Conservation (phyloP, 2,888 invertebrate genomes). For the Leucophenga maculata region DNA sequence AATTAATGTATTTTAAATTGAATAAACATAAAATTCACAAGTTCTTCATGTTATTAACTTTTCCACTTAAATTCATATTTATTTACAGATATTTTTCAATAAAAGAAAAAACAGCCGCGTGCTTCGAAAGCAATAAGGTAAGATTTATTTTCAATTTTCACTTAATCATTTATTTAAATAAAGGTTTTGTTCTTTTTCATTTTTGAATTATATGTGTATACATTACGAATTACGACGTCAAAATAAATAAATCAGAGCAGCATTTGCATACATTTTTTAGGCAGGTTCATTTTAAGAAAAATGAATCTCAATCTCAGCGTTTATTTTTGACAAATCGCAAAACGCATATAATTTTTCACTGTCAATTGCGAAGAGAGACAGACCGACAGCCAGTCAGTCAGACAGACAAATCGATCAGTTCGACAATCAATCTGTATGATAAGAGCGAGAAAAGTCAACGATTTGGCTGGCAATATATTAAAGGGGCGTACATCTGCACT, state of each 20-base stretch:
- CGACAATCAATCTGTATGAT: background rate
- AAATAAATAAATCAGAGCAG: slow-evolving; percentile 9
- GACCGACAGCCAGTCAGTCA: background rate
- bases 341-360: slow-evolving; percentile 51
- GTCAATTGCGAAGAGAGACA: slow-evolving; percentile 40
- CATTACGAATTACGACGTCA: background rate
- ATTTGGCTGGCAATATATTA: background rate
- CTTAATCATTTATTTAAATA: slow-evolving; percentile 7
- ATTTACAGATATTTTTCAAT: background rate
- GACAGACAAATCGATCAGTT: background rate
- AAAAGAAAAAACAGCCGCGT: background rate
- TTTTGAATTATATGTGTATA: background rate
- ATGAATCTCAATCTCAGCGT: background rate
- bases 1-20: too few relatives aligned
- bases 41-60: too few relatives aligned
- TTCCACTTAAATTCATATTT: too few relatives aligned
- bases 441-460: background rate
- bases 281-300: background rate
- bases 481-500: background rate
- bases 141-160: slow-evolving; percentile 9
- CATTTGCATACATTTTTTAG: slow-evolving; percentile 12
- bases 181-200: too few relatives aligned
- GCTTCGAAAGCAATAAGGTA: slow-evolving; percentile 2
- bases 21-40: too few relatives aligned
- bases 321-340: background rate